Conservation (phyloP, 1,140 invertebrate genomes). For the Adoxophyes honmai region DNA sequence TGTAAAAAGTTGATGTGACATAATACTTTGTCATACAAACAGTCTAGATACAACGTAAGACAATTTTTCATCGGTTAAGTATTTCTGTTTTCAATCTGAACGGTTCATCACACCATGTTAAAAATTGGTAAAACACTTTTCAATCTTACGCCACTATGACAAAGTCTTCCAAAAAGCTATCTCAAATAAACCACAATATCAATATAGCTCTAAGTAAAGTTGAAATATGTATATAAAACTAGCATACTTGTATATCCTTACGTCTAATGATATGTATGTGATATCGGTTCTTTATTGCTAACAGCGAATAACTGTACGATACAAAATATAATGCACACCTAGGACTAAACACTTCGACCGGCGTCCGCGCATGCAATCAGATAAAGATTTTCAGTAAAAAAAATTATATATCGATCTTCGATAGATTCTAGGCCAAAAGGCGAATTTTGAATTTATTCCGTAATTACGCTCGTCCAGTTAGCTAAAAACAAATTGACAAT, state of each 20-base stretch:
- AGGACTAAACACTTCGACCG: slow-evolving; percentile 12
- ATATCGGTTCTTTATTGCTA: slow-evolving; percentile 62
- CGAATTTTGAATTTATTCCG: too few species aligned
- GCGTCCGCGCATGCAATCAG: not conserved
- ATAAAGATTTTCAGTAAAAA: not conserved
- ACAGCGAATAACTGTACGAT: slow-evolving; percentile 30
- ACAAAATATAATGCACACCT: slow-evolving; percentile 19
- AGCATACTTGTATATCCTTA: slow-evolving; percentile 48
- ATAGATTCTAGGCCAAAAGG: too few species aligned
- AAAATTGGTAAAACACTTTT: not conserved
- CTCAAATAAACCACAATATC: slow-evolving; percentile 8
- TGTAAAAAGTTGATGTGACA: too few species aligned
- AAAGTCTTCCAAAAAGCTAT: slow-evolving; percentile 8
- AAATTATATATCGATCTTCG: too few species aligned
- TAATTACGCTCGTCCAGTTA: too few species aligned
- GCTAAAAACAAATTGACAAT: too few species aligned
- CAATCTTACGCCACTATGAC: not conserved
- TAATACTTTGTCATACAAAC: too few species aligned
- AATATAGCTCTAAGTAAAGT: slow-evolving; percentile 11
- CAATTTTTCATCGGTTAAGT: too few species aligned
- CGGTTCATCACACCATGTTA: too few species aligned
- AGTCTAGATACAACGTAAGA: too few species aligned
- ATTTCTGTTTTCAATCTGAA: too few species aligned
- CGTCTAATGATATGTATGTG: slow-evolving; percentile 68
- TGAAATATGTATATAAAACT: slow-evolving; percentile 19